phyloP scores from a whole-genome alignment of 2,888 invertebrate genomes.

The Phortica magna region DNA sequence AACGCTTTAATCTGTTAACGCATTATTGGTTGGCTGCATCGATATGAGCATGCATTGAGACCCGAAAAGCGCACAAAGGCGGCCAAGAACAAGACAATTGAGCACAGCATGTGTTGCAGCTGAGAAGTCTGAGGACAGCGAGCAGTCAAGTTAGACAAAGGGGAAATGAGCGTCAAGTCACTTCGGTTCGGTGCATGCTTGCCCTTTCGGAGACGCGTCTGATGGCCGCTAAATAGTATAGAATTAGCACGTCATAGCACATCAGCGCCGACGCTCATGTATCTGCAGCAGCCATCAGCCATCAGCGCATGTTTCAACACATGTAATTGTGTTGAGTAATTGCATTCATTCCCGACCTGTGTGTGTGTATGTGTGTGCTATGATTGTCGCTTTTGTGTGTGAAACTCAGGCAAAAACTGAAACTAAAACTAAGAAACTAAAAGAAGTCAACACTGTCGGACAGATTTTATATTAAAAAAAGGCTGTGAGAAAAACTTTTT shows the following conservation, averaged over 20 bases:
- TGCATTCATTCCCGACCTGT: conserved; percentile 39
- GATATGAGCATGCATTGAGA: background rate
- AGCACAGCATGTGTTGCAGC: background rate
- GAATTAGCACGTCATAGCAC: conserved; percentile 64
- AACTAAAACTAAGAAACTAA: background rate
- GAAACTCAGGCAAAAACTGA: background rate
- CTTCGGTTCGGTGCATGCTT: background rate
- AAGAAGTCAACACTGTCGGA: background rate
- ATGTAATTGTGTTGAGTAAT: conserved; percentile 59
- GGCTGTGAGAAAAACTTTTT: background rate
- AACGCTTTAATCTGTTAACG: background rate
- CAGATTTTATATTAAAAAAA: background rate
- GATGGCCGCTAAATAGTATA: conserved; percentile 45
- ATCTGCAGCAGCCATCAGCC: background rate
- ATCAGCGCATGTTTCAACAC: conserved; percentile 39
- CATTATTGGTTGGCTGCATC: background rate
- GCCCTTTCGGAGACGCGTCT: conserved; percentile 18
- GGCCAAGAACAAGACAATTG: background rate
- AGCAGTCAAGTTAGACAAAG: too few relatives aligned
- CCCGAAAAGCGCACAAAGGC: background rate
- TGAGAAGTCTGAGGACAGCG: too few relatives aligned
- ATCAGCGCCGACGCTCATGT: conserved; percentile 45
- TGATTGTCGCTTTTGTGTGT: background rate
- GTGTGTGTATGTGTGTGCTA: background rate
- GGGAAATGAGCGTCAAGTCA: background rate